Conservation (phyloP, 2,113 vertebrate species). For the Parotia lawesii region DNA sequence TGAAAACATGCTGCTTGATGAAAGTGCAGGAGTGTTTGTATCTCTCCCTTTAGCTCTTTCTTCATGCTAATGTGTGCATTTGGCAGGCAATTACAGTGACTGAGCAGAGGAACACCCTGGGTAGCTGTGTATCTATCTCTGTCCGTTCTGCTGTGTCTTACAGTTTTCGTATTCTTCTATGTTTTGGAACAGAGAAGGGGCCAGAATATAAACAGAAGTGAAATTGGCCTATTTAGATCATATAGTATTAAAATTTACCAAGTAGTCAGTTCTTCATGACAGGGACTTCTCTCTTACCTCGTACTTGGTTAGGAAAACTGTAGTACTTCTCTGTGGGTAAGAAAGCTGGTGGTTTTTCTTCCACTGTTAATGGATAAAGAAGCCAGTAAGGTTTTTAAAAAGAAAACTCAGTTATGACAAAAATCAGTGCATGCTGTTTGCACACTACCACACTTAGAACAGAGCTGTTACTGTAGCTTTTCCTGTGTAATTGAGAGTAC, state of each 20-base stretch:
- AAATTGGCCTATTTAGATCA: constrained; percentile 17
- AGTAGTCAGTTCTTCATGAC: background rate
- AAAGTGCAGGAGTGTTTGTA: background rate
- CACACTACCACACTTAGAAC: background rate
- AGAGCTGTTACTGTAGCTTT: background rate
- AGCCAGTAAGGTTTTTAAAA: background rate
- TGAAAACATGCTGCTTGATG: background rate
- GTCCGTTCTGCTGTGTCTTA: background rate
- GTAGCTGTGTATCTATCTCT: background rate
- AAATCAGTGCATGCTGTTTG: background rate
- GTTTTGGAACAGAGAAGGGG: background rate
- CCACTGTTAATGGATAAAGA: background rate
- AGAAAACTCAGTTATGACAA: background rate
- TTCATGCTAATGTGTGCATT: background rate
- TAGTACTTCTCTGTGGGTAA: background rate
- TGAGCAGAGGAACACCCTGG: background rate
- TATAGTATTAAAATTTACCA: background rate
- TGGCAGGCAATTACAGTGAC: background rate
- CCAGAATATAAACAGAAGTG: background rate
- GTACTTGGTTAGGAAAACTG: background rate
- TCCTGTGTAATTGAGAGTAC: background rate
- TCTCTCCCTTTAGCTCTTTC: background rate
- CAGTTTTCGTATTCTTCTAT: background rate
- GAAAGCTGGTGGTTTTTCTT: background rate
- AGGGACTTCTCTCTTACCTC: background rate